Base-by-base conservation (phyloP, 2,888 invertebrate species). In the Spodoptera littoralis region DNA sequence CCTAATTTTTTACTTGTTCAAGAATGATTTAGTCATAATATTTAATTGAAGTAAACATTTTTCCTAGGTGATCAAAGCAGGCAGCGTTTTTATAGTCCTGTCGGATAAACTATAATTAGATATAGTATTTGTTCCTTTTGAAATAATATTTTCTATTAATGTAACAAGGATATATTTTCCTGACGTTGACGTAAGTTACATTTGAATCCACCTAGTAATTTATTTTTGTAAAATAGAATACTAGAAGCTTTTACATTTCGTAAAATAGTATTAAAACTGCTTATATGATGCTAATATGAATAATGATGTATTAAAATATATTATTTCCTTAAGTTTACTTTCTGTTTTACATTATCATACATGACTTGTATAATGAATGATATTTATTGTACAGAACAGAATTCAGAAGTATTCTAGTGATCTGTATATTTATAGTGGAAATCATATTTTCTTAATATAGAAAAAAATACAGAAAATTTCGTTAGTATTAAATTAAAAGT, bases 391-490 rank as follows among this genome's bases (percentile, higher is more conserved):
- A 49, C 36, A 57, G 56, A 58, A 56, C 56, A 51, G 22, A 59
- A 59, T 71, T 61, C 55, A 61, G 66, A 8, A 48, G 51, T 60
- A 44, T 58, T 24, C 60, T 57, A 65, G n/a, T 36, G 22, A 54
- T 51, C 45, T 48, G 60, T 46, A 60, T 51, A 50, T 52, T 55
- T 59, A 54, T 60, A 64, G 57, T 45, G 68, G 36, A 66, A 64
- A 48, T 56, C 54, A 69, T 69, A 76, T 76, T 73, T 75, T 75
- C 65, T 60, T 57, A 72, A 61, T 61, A 53, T 64, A 62, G 52
- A 43, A 52, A 58, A 36, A 9, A 61, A 62, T 51, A 61, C 46
- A 56, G 24, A 64, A 64, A 52, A 48, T 45, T 47, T 55, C 27
- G 12, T 51, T 54, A 51, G 18, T 46, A 45, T 70, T 49, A 55